Base-by-base conservation (phyloP, 2,113 vertebrate species). In the Rhynchopsitta pachyrhyncha region DNA sequence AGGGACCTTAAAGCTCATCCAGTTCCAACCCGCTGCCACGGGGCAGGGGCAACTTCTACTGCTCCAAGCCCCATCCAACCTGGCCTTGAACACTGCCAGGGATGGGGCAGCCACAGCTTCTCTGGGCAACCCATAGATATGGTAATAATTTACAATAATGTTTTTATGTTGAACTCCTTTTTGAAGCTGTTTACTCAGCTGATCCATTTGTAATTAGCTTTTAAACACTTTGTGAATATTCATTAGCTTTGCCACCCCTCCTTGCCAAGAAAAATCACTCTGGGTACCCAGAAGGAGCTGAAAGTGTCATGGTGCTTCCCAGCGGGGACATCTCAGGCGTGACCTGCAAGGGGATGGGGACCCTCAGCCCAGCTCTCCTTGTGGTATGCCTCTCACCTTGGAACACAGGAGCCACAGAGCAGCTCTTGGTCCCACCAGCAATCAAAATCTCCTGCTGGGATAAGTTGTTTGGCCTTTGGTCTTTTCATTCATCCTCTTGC, bases 361-460 rank as follows among this genome's bases (percentile, higher is more conserved):
- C 28, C 8, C 73, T 68, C 53, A 1, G 7, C 35, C 71, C 3
- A 1, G 49, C 25, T 52, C 44, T 52, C 14, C 35, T 37, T 11
- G 39, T 1, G 2, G 19, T 14, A 27, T 39, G 41, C n/a, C 7
- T 0, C 47, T 39, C 27, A 8, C 22, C 67, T 41, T 0, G 0
- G 78, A 49, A 29, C 59, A 55, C 0, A 0, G 47, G 44, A 74
- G 41, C 37, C 11, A 2, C 17, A 6, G n/a, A n/a, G 55, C 15
- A 2, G 55, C 53, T 79, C 18, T 6, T 44, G 66, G 66, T 41
- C 82, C 59, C 37, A 8, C 12, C 42, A 42, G 37, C 50, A n/a
- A 35, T 6, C 47, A 52, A 8, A 13, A 52, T 25, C 44, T 57
- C 42, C 92, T 78, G 18, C 78, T 64, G 83, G 53, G 67, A 24